phyloP scores from a whole-genome alignment of 2,797 vertebrate genomes.

The Danio albolineatus region DNA sequence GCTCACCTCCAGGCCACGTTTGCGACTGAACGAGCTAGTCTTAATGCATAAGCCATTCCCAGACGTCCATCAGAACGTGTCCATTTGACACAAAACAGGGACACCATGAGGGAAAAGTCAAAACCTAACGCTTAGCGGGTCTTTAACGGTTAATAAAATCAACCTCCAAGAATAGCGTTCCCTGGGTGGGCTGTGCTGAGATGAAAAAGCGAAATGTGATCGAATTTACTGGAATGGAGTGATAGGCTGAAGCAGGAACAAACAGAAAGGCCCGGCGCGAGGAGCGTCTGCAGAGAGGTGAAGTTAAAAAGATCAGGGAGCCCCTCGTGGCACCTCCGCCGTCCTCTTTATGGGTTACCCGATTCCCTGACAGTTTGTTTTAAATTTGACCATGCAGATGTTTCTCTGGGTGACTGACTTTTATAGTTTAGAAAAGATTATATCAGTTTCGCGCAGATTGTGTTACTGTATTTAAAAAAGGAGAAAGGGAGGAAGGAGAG shows the following conservation, averaged over 20 bases:
- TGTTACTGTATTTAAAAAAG: conserved; percentile 95
- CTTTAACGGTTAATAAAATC: conserved; percentile 65
- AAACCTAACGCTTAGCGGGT: conserved; percentile 49
- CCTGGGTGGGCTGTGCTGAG: conserved; percentile 49
- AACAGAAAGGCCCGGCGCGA: conserved; percentile 42
- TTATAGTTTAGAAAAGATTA: conserved; percentile 99
- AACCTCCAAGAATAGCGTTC: conserved; percentile 43
- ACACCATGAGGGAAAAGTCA: conserved; percentile 40
- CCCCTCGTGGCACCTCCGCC: conserved; percentile 59
- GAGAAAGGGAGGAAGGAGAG: conserved; percentile 43
- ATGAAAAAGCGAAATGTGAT: conserved; percentile 44
- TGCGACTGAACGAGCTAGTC: neutral
- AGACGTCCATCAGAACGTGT: conserved; percentile 17
- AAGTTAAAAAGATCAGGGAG: conserved; percentile 54
- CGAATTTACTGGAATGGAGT: conserved; percentile 68
- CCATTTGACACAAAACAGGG: conserved; percentile 31
- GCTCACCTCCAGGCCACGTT: conserved; percentile 3
- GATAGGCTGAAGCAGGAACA: conserved; percentile 45
- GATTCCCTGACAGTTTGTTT: conserved; percentile 97
- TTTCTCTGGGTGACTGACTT: conserved; percentile 97
- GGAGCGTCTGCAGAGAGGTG: conserved; percentile 49
- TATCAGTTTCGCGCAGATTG: conserved; percentile 98
- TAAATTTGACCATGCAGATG: conserved; percentile 97
- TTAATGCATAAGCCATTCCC: conserved; percentile 6
- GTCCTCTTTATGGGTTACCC: conserved; percentile 80